Evolutionary conservation across 2,113 vertebrate species (phyloP), one percentile per base, ranked within the genome.

Genomic region (Pseudorasbora parva): DNA sequence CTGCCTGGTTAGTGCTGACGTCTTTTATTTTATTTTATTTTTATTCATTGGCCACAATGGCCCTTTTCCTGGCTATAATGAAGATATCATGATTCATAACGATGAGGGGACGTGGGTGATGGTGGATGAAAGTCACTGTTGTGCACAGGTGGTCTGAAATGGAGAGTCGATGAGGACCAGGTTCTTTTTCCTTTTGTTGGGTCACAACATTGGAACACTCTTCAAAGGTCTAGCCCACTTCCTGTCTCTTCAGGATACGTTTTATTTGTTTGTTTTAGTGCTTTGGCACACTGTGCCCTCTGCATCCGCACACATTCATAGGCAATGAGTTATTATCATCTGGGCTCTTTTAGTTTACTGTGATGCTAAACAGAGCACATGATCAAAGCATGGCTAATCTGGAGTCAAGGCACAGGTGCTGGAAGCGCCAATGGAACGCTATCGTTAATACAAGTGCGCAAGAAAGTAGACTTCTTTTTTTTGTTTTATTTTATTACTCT

Each of bases 331-430:
- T 51, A 21, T 88, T 86, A 83, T 89, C 77, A 73, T 86, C 57
- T 76, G 76, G 73, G 51, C 62, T 56, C 83, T 76, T 60, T 85
- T 62, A 54, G 54, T 73, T 49, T 77, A 77, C 25, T 88, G 78
- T 91, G 76, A 90, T 87, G 85, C 77, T 84, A 91, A 88, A 89
- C 47, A 11, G 41, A 71, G 64, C 30, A 17, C n/a, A 37, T 75
- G 86, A 87, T 91, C 88, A 90, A 86, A 90, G 89, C 37, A n/a
- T 21, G 37, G 33, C 17, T 75, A 54, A 41, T 51, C n/a, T 30
- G 47, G 23, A 83, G 80, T 86, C 66, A 85, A 59, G 80, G 62
- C 76, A 74, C 85, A 88, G 82, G 81, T 84, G 79, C 83, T 73
- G 43, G 17, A 80, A 68, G 59, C 45, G 45, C 37, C 56, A 78